Percentiles rank a stretch among this genome's conserved stretches.
Conservation (phyloP, 2,797 vertebrate species). For the Erithacus rubecula region DNA sequence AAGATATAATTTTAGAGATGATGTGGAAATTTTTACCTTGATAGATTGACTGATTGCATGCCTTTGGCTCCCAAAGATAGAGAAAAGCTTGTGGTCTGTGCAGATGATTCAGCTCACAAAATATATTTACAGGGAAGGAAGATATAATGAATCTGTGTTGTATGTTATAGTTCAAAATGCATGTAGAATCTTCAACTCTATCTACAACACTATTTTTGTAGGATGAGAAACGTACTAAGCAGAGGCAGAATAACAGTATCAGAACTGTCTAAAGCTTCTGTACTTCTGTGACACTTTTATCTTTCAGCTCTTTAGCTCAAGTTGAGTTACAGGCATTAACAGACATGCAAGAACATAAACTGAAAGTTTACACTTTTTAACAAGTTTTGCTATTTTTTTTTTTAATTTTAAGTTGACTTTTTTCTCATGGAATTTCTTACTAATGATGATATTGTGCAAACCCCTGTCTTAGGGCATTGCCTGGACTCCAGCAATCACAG, state of each 20-base stretch:
- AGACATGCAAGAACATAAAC: neutral
- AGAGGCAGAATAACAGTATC: neutral
- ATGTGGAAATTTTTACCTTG: neutral
- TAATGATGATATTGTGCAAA: neutral
- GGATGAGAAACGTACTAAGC: neutral
- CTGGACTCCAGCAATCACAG: neutral
- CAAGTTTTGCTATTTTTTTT: neutral
- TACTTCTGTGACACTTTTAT: neutral
- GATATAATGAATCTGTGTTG: neutral
- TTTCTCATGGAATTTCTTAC: neutral
- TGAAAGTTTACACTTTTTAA: neutral
- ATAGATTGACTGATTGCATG: neutral
- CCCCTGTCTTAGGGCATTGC: neutral
- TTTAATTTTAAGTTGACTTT: neutral
- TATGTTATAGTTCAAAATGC: neutral
- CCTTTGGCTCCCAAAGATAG: neutral
- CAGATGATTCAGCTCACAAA: neutral
- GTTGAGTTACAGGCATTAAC: neutral
- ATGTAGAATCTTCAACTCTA: neutral
- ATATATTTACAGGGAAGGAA: neutral
- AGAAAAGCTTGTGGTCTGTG: neutral
- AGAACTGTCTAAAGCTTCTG: neutral
- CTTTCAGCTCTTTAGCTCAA: constrained; percentile 10
- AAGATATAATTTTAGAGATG: neutral
- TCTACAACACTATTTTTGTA: neutral